A percentile compares a stretch with the other conserved stretches of the same genome.
Evolutionary conservation across 2,797 vertebrate species (phyloP).

Genomic region (Anabacerthia variegaticeps): DNA sequence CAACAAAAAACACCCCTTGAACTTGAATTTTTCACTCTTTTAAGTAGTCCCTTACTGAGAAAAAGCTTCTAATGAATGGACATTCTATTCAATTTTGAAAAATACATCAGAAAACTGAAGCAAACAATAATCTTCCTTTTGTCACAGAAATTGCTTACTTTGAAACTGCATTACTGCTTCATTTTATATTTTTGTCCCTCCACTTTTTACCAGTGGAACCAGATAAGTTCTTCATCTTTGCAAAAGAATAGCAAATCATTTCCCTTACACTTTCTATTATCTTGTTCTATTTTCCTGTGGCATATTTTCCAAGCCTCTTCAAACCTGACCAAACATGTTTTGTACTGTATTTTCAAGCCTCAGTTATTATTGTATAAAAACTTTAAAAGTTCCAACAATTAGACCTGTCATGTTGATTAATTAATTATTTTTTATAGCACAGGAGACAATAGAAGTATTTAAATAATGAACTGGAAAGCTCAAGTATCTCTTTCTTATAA

Average conservation of each 20-base stretch:
- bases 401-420: neutral
- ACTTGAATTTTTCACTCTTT: neutral
- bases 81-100: neutral
- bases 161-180: neutral
- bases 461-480: neutral
- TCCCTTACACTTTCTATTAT: neutral
- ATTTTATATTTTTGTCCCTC: neutral
- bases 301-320: neutral
- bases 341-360: neutral
- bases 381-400: neutral
- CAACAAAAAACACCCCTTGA: neutral
- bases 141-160: neutral
- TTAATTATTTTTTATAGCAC: neutral
- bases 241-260: neutral
- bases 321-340: neutral
- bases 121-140: conserved; percentile 6
- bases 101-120: conserved; percentile 3
- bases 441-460: neutral
- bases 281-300: neutral
- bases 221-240: neutral
- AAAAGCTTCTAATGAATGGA: neutral
- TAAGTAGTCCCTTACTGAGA: neutral
- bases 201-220: neutral
- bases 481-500: neutral
- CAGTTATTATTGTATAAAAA: neutral